These are phyloP conservation scores for Coecobrya sp. DNA, from an alignment of 2,888 invertebrate genomes.

Conservation along the genomic window DNA sequence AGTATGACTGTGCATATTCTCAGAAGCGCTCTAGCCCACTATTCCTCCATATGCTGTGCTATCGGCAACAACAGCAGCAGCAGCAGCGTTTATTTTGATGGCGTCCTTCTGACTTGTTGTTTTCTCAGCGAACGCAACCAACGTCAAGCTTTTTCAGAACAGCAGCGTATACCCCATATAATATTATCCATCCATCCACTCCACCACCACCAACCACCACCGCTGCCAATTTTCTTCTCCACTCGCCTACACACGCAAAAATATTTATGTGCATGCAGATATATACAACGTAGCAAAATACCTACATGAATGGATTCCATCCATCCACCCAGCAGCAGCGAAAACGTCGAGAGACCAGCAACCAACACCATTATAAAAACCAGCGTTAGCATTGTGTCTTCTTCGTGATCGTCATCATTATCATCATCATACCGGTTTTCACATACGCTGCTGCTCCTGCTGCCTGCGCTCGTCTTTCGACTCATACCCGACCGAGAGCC, in stretches of 20 bases:
- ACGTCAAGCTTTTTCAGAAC: conserved; percentile 43
- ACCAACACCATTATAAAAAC: not conserved
- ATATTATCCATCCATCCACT: too few species aligned
- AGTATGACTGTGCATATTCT: not conserved
- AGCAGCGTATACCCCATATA: conserved; percentile 45
- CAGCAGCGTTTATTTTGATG: conserved; percentile 5
- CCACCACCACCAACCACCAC: too few species aligned
- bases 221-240: conserved; percentile 69
- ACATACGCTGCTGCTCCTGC: conserved; percentile 43
- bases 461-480: conserved; percentile 29
- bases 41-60: conserved; percentile 13
- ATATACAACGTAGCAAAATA: conserved; percentile 1
- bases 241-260: conserved; percentile 76
- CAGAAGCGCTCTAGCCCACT: conserved; percentile 7
- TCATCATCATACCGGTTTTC: conserved; percentile 73
- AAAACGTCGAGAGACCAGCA: not conserved
- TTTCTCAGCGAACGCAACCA: conserved; percentile 35
- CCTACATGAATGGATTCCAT: not conserved
- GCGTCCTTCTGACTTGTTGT: conserved; percentile 46
- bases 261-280: not conserved
- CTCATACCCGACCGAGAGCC: conserved; percentile 10
- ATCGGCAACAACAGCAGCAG: not conserved
- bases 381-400: conserved; percentile 9
- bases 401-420: conserved; percentile 47
- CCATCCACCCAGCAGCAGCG: conserved; percentile 39